These are phyloP conservation scores for Physeter macrocephalus DNA, from an alignment of 2,113 vertebrate genomes.

Conservation along the genomic window DNA sequence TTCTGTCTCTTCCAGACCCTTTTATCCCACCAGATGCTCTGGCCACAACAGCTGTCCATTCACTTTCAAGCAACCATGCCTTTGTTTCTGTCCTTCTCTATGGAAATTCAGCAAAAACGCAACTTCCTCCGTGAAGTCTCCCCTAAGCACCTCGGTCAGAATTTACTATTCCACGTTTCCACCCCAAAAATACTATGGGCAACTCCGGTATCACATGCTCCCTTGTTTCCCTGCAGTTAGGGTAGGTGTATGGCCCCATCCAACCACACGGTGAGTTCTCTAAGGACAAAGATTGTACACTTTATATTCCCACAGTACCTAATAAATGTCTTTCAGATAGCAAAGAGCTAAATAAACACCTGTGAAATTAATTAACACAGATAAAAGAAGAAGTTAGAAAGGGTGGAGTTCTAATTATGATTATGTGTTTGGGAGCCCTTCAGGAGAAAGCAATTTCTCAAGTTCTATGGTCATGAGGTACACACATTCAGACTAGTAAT, in stretches of 20 bases:
- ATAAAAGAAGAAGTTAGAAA: not conserved
- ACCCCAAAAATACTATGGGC: not conserved
- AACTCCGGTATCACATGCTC: rapidly evolving
- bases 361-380: not conserved
- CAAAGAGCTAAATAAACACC: not conserved
- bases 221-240: not conserved
- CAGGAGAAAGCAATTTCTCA: not conserved
- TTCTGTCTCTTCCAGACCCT: not conserved
- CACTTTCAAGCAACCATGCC: not conserved
- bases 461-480: not conserved
- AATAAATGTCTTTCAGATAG: not conserved
- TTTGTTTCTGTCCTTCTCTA: not conserved
- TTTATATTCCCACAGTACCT: not conserved
- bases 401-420: not conserved
- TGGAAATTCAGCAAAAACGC: not conserved
- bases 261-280: not conserved
- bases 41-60: not conserved
- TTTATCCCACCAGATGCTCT: not conserved
- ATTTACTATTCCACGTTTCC: not conserved
- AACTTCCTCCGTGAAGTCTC: not conserved
- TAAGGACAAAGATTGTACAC: not conserved
- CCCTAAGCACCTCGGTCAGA: not conserved
- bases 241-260: not conserved
- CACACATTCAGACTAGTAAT: not conserved
- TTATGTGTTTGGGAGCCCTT: not conserved